Base-by-base conservation (phyloP, 2,888 invertebrate species). In the Himalopsyche anomala region DNA sequence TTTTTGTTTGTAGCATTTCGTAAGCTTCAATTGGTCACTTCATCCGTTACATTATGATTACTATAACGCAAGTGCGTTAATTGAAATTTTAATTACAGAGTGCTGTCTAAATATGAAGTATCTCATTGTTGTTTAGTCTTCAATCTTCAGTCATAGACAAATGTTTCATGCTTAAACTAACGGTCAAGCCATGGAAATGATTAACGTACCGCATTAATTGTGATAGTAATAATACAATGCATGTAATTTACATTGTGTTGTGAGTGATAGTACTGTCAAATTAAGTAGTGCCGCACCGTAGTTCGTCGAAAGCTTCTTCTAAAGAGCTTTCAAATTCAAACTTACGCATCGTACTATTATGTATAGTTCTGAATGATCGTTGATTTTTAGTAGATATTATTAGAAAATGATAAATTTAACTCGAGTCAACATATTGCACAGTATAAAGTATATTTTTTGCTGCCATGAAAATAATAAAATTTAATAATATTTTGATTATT, bases 1-100 rank as follows among this genome's bases (percentile, higher is more conserved):
- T 36, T n/a, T 36, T 5, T 74, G 11, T 36, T 36, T 36, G 15
- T 74, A 8, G 12, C 12, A 36, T 74, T 74, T 74, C 36, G 74
- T 74, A 38, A 28, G 74, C 74, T 15, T 74, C 74, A 74, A 74
- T 74, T 74, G 74, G 74, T 74, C 74, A 74, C 74, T 74, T 36
- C 62, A 19, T 62, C 28, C n/a, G 62, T 62, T 62, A 36, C 74
- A 74, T 74, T 74, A 74, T 74, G 74, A 74, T 36, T 74, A 74
- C 28, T 36, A 74, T 36, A 74, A 74, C 74, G 15, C 74, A 12
- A 74, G 38, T 36, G 74, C 74, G 74, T 74, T 74, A 74, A 74
- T 74, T 74, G 36, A 74, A 36, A 74, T 74, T 74, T 74, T 74
- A 74, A 74, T 74, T 74, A 74, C 12, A 74, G 11, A 28, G 74